These are phyloP conservation scores for Neodiprion pinetum DNA, from an alignment of 1,140 invertebrate genomes.

Conservation along the genomic window DNA sequence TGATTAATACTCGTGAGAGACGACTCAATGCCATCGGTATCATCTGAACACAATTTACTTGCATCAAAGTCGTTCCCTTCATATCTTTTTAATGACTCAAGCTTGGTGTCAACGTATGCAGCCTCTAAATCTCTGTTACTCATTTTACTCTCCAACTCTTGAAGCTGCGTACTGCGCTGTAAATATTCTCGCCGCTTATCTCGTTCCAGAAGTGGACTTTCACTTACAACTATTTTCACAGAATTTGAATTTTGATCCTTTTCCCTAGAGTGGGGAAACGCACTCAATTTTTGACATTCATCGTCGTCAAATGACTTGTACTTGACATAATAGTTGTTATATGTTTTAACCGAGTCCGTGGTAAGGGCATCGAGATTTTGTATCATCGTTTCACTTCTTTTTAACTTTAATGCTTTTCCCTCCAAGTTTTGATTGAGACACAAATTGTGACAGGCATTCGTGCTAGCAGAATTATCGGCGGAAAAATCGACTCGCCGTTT, in stretches of 20 bases:
- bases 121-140: conserved; percentile 32
- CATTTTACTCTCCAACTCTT: conserved; percentile 38
- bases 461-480: background rate
- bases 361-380: conserved; percentile 44
- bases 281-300: conserved; percentile 15
- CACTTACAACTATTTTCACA: conserved; percentile 51
- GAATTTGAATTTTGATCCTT: conserved; percentile 37
- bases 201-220: conserved; percentile 25
- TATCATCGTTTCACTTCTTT: conserved; percentile 44
- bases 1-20: conserved; percentile 19
- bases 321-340: conserved; percentile 22
- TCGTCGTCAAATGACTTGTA: conserved; percentile 28
- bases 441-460: background rate
- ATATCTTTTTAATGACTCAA: conserved; percentile 27
- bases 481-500: background rate
- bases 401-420: conserved; percentile 31
- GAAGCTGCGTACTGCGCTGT: background rate
- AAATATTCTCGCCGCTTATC: conserved; percentile 28
- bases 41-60: conserved; percentile 36
- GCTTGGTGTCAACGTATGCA: conserved; percentile 34
- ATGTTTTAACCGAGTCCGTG: conserved; percentile 29
- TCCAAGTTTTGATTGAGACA: no score
- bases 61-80: conserved; percentile 25
- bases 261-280: conserved; percentile 24
- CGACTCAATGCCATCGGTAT: conserved; percentile 31